Evolutionary conservation across 2,113 vertebrate species (phyloP).

Genomic region (Phycodurus eques): DNA sequence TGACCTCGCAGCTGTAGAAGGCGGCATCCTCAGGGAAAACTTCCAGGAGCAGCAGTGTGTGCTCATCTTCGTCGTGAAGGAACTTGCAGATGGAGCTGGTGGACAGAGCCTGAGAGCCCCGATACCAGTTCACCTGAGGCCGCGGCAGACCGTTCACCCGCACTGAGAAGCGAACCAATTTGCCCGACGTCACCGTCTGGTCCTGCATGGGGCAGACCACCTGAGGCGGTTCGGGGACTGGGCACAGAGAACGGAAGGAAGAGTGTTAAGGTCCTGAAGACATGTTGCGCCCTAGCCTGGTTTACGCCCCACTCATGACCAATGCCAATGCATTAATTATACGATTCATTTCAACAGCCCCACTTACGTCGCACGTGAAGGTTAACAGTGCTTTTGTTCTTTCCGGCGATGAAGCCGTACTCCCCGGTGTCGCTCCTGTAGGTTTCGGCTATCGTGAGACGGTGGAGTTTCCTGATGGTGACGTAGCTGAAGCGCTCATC

Average conservation of each 20-base stretch:
- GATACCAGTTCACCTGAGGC: constrained; percentile 89
- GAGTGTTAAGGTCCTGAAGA: background rate
- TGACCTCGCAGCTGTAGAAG: constrained; percentile 85
- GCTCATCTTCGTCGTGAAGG: constrained; percentile 85
- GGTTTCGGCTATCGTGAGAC: constrained; percentile 89
- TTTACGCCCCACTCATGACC: no score
- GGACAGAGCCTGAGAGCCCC: constrained; percentile 83
- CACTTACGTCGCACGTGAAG: constrained; percentile 86
- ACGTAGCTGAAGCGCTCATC: constrained; percentile 86
- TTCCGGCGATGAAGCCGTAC: constrained; percentile 91
- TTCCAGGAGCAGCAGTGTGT: constrained; percentile 87
- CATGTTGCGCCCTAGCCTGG: no score
- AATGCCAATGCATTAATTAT: no score
- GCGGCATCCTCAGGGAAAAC: constrained; percentile 87
- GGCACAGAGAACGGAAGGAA: background rate
- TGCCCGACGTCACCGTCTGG: constrained; percentile 77
- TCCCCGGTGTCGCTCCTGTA: constrained; percentile 88
- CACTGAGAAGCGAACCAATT: constrained; percentile 83
- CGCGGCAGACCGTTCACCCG: constrained; percentile 81
- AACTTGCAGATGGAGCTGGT: constrained; percentile 86
- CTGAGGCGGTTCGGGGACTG: constrained; percentile 86
- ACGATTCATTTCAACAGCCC: background rate
- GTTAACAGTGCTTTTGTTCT: constrained; percentile 82
- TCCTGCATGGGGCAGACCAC: constrained; percentile 81
- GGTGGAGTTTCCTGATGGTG: constrained; percentile 85